A percentile compares a stretch with the other conserved stretches of the same genome.
Conservation (phyloP, 2,888 invertebrate species). For the Hecatera dysodea region DNA sequence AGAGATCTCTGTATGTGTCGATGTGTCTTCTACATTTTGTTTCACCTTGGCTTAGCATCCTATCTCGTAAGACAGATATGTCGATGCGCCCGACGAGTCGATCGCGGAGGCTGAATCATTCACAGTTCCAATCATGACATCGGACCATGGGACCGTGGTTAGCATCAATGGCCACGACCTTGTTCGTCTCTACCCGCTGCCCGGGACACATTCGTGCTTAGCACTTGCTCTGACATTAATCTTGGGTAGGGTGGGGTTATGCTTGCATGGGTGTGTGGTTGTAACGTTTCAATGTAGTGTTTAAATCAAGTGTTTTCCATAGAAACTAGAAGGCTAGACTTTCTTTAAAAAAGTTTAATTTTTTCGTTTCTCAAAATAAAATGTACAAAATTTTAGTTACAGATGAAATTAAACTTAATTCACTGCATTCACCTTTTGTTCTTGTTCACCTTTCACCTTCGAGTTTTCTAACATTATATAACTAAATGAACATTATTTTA, state of each 20-base stretch:
- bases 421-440: constrained; percentile 59
- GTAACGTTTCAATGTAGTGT: constrained; percentile 72
- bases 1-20: constrained; percentile 76
- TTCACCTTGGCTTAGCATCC: constrained; percentile 85
- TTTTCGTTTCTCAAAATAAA: constrained; percentile 46
- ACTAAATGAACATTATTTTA: constrained; percentile 46
- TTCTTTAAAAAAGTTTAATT: constrained; percentile 28
- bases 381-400: constrained; percentile 43
- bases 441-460: constrained; percentile 58
- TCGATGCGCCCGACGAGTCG: constrained; percentile 75
- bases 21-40: constrained; percentile 75
- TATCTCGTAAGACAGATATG: constrained; percentile 89
- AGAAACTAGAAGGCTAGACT: constrained; percentile 61
- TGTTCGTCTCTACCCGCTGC: constrained; percentile 58
- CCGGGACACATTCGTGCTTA: constrained; percentile 60
- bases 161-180: constrained; percentile 84
- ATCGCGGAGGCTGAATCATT: constrained; percentile 76
- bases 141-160: constrained; percentile 81
- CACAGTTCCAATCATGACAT: constrained; percentile 77
- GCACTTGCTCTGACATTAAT: constrained; percentile 59
- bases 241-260: constrained; percentile 63
- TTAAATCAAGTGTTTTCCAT: constrained; percentile 63
- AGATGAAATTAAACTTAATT: constrained; percentile 42
- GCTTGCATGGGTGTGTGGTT: constrained; percentile 87
- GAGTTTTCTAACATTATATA: constrained; percentile 33